A percentile compares a stretch with the other conserved stretches of the same genome.
phyloP scores from a whole-genome alignment of 2,888 invertebrate genomes.

The Zygothrica quintamaculata region DNA sequence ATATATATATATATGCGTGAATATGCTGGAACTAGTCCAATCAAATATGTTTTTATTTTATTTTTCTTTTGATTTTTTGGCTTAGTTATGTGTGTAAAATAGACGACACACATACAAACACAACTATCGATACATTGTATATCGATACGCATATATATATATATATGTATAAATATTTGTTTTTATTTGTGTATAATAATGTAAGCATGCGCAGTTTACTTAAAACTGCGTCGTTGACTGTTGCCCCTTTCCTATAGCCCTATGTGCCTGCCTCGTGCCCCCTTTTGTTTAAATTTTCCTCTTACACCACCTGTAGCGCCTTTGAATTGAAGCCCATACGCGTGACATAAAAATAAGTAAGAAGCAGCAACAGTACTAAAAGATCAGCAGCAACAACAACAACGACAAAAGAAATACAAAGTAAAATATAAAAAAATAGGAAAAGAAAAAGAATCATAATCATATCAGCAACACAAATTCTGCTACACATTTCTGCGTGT shows the following conservation, averaged over 20 bases:
- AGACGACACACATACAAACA: neutral
- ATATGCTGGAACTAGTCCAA: constrained; percentile 14
- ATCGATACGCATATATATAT: constrained; percentile 37
- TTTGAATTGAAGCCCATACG: constrained; percentile 64
- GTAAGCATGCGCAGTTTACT: constrained; percentile 31
- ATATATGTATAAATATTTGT: too few species aligned
- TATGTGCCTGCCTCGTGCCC: too few species aligned
- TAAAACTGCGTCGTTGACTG: constrained; percentile 12
- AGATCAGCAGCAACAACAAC: constrained; percentile 30
- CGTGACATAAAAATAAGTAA: constrained; percentile 62
- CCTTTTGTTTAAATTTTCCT: too few species aligned
- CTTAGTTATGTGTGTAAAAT: too few species aligned
- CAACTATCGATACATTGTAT: constrained; percentile 32
- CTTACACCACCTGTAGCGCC: too few species aligned
- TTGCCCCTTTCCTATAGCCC: too few species aligned
- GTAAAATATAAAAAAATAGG: too few species aligned
- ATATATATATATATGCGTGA: neutral
- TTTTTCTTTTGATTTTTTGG: neutral
- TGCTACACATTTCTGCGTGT: constrained; percentile 17
- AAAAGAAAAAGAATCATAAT: constrained; percentile 48
- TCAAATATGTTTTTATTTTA: too few species aligned
- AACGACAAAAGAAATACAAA: too few species aligned
- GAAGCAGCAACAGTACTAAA: constrained; percentile 32
- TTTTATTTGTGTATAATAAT: too few species aligned
- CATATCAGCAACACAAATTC: constrained; percentile 63